Evolutionary conservation across 2,113 vertebrate species (phyloP).

Genomic region (Chloroceryle aenea): DNA sequence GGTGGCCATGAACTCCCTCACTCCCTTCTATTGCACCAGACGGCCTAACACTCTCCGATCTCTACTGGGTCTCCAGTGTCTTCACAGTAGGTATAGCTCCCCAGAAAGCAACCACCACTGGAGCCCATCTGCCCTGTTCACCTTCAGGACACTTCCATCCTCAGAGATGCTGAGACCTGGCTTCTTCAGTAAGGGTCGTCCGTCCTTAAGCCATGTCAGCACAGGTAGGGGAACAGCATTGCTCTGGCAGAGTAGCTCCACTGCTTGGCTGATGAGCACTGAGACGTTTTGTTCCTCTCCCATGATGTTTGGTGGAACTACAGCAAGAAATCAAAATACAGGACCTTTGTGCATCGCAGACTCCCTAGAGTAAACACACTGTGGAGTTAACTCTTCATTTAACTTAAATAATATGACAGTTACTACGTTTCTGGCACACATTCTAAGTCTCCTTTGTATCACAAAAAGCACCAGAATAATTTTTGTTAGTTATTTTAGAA

Average conservation of each 20-base stretch:
- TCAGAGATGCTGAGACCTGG: slow-evolving; percentile 83
- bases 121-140: slow-evolving; percentile 3
- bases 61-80: fast-evolving
- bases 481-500: neutral
- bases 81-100: fast-evolving
- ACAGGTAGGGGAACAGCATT: slow-evolving; percentile 86
- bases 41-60: neutral
- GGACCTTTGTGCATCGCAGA: neutral
- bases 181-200: slow-evolving; percentile 85
- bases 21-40: neutral
- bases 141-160: slow-evolving; percentile 88
- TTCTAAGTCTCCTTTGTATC: neutral
- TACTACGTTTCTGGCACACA: neutral
- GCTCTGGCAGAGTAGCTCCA: slow-evolving; percentile 87
- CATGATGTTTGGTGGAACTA: slow-evolving; percentile 93
- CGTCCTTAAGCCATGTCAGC: slow-evolving; percentile 89
- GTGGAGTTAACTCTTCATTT: neutral
- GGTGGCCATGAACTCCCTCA: neutral
- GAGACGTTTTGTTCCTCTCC: slow-evolving; percentile 94
- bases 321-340: neutral
- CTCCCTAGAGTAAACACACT: neutral
- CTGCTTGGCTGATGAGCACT: slow-evolving; percentile 75
- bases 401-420: neutral
- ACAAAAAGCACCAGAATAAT: neutral
- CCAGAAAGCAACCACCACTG: too few species aligned